Evolutionary conservation across 2,113 vertebrate species (phyloP).

Genomic region (Perca fluviatilis): DNA sequence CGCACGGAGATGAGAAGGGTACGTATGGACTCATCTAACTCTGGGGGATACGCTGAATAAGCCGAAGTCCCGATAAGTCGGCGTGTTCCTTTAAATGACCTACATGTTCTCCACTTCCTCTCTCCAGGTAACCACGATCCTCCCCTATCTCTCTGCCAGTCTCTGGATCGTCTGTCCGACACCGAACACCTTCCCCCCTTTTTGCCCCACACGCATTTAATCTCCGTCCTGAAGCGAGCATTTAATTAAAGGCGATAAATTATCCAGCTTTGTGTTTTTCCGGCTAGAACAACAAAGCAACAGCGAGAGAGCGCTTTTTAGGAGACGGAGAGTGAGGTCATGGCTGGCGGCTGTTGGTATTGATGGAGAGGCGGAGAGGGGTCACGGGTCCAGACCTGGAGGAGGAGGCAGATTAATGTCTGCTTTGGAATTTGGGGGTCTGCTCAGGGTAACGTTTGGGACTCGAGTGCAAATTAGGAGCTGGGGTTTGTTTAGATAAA

Average conservation of each 20-base stretch:
- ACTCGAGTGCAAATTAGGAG: slow-evolving; percentile 87
- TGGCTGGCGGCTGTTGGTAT: slow-evolving; percentile 77
- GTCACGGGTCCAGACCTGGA: slow-evolving; percentile 83
- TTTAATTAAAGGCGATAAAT: slow-evolving; percentile 66
- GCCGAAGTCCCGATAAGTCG: no score
- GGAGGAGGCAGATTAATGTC: slow-evolving; percentile 84
- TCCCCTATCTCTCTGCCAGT: slow-evolving; percentile 23
- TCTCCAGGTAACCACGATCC: slow-evolving; percentile 60
- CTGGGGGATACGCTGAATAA: no score
- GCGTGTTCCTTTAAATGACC: no score
- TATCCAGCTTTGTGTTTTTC: slow-evolving; percentile 36
- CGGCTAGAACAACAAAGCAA: not conserved
- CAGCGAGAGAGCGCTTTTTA: not conserved
- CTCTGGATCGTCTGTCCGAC: slow-evolving; percentile 58
- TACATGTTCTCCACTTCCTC: slow-evolving; percentile 27
- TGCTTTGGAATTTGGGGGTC: slow-evolving; percentile 79
- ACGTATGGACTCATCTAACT: no score
- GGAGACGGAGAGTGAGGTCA: slow-evolving; percentile 17
- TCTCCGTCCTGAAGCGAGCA: slow-evolving; percentile 36
- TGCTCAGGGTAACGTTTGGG: slow-evolving; percentile 66
- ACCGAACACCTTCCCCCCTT: slow-evolving; percentile 70
- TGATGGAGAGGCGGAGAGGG: slow-evolving; percentile 84
- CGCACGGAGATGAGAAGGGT: no score
- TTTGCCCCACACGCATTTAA: slow-evolving; percentile 40
- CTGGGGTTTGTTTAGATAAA: slow-evolving; percentile 76